These are phyloP conservation scores for Opisthograptis luteolata DNA, from an alignment of 2,888 invertebrate genomes.

Conservation along the genomic window DNA sequence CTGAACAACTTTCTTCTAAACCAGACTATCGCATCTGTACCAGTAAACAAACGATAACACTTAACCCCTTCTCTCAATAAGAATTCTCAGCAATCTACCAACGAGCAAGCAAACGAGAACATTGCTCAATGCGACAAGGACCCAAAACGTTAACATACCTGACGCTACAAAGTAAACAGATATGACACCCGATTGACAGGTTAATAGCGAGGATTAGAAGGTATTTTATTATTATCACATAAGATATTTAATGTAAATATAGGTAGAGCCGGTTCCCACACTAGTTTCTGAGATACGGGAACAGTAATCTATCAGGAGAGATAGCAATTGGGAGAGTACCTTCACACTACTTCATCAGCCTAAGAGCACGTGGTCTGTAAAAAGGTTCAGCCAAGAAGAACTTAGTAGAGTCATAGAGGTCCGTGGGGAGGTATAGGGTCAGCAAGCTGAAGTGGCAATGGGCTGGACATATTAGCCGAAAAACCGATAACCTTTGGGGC, in stretches of 20 bases:
- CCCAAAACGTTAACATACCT: neutral
- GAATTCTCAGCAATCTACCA: neutral
- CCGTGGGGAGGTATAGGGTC: no score
- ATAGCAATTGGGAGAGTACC: slow-evolving; percentile 8
- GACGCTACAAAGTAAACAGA: slow-evolving; percentile 38
- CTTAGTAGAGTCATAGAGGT: no score
- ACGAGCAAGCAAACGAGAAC: neutral
- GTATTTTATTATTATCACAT: slow-evolving; percentile 50
- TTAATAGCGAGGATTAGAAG: slow-evolving; percentile 52
- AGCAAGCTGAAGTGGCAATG: no score
- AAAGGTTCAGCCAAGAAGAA: neutral
- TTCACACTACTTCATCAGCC: slow-evolving; percentile 23
- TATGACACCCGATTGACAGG: slow-evolving; percentile 55
- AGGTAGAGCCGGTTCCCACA: slow-evolving; percentile 41
- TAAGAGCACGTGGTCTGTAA: slow-evolving; percentile 4
- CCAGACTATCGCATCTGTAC: slow-evolving; percentile 29
- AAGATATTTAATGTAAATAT: slow-evolving; percentile 42
- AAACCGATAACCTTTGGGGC: no score
- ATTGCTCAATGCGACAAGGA: neutral
- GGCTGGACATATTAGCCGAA: no score
- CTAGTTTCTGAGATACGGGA: slow-evolving; percentile 24
- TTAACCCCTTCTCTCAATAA: slow-evolving; percentile 24
- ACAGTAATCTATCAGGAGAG: slow-evolving; percentile 9
- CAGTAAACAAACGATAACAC: slow-evolving; percentile 23
- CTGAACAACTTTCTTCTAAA: slow-evolving; percentile 17